Evolutionary conservation across 2,888 invertebrate species (phyloP).

Genomic region (Lithophane socia): DNA sequence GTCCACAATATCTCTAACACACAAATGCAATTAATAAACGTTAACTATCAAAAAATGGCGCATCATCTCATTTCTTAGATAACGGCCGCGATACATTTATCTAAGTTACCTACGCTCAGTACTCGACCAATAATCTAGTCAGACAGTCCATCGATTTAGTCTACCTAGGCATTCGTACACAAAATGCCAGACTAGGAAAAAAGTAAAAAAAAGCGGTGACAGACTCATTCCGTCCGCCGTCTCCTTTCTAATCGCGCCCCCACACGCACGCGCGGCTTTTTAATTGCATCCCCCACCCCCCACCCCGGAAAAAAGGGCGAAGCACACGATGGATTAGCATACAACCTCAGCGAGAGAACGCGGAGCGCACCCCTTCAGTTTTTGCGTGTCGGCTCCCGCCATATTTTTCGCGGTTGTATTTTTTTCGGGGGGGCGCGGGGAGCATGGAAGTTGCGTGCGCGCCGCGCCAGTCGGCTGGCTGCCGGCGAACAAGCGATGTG

Average conservation of each 20-base stretch:
- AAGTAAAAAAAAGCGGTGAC: constrained; percentile 86
- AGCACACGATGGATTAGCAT: constrained; percentile 89
- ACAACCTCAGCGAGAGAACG: constrained; percentile 86
- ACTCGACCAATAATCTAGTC: constrained; percentile 62
- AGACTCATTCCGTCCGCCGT: constrained; percentile 88
- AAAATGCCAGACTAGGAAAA: constrained; percentile 88
- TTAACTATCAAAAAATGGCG: constrained; percentile 52
- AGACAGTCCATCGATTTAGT: constrained; percentile 65
- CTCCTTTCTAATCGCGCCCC: constrained; percentile 90
- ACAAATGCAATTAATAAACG: constrained; percentile 59
- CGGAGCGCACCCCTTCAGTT: constrained; percentile 88
- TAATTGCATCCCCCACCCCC: constrained; percentile 88
- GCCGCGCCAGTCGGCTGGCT: constrained; percentile 85
- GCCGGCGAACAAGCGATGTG: constrained; percentile 87
- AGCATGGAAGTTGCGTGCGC: constrained; percentile 81
- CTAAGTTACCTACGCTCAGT: constrained; percentile 61
- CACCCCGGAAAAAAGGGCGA: constrained; percentile 88
- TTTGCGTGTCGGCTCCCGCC: constrained; percentile 87
- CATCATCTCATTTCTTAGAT: constrained; percentile 66
- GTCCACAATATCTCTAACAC: constrained; percentile 22
- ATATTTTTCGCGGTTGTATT: constrained; percentile 85
- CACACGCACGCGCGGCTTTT: constrained; percentile 90
- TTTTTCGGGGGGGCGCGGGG: constrained; percentile 80
- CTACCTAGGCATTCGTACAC: constrained; percentile 67
- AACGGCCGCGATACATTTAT: constrained; percentile 59